phyloP scores from a whole-genome alignment of 2,888 invertebrate genomes.

The Melinaea marsaeus region DNA sequence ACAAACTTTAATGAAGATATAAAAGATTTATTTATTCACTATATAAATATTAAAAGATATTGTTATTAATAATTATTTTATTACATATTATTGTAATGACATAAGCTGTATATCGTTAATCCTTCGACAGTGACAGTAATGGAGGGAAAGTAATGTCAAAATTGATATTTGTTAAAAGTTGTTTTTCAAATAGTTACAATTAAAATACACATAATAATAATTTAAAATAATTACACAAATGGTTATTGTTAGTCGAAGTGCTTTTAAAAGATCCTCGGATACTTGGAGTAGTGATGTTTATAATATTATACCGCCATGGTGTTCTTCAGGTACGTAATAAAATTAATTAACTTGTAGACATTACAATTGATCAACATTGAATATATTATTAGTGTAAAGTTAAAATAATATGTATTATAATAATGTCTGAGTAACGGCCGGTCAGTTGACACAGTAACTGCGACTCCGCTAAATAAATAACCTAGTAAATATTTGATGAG shows the following conservation, averaged over 20 bases:
- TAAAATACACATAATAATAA: not conserved
- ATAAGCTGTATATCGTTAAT: slow-evolving; percentile 9
- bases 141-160: slow-evolving; percentile 17
- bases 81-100: not conserved
- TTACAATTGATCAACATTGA: not conserved
- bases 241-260: slow-evolving; percentile 50
- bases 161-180: slow-evolving; percentile 8
- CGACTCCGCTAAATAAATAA: slow-evolving; percentile 44
- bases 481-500: slow-evolving; percentile 43
- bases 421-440: slow-evolving; percentile 23
- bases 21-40: too few relatives aligned
- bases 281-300: slow-evolving; percentile 49
- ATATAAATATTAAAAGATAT: too few relatives aligned
- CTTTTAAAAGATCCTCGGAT: slow-evolving; percentile 44
- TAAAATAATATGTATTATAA: slow-evolving; percentile 6
- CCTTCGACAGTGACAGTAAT: slow-evolving; percentile 10
- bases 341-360: not conserved
- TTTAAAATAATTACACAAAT: slow-evolving; percentile 34
- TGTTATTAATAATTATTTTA: not conserved
- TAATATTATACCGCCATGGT: slow-evolving; percentile 57
- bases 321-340: slow-evolving; percentile 47
- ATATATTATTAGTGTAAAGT: not conserved
- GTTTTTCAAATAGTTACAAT: slow-evolving; percentile 2
- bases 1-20: not conserved
- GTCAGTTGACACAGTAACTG: slow-evolving; percentile 45